Conservation (phyloP, 1,140 invertebrate species). For the Leptonema lineaticorne region DNA sequence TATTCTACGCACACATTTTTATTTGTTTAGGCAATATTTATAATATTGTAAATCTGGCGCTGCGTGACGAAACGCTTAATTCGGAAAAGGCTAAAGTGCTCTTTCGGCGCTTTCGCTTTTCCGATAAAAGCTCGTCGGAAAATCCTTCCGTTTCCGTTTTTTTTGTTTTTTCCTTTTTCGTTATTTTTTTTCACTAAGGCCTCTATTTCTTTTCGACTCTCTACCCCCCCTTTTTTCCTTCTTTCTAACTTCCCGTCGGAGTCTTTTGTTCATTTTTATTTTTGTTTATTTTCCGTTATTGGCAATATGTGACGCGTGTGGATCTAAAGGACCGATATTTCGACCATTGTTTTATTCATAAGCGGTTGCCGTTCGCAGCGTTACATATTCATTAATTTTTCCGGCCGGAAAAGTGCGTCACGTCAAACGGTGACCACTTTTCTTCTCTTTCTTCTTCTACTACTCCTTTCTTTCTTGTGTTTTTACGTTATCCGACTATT, state of each 20-base stretch:
- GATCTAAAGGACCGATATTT: background rate
- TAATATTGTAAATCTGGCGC: no score
- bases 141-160: no score
- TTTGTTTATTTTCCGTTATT: conserved; percentile 15
- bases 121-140: background rate
- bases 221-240: no score
- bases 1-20: no score
- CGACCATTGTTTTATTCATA: conserved; percentile 25
- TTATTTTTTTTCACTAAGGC: background rate
- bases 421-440: background rate
- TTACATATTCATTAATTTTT: conserved; percentile 28
- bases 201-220: background rate
- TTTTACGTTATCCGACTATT: background rate
- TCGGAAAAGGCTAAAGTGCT: background rate
- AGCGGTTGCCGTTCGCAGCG: background rate
- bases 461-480: conserved; percentile 4
- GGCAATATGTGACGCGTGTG: background rate
- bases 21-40: no score
- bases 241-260: background rate
- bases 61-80: background rate
- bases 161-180: background rate
- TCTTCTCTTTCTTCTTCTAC: background rate
- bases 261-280: no score
- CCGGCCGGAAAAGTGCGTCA: background rate
- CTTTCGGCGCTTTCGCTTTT: background rate